Conservation (phyloP, 2,113 vertebrate species). For the Crotalus helleri region DNA sequence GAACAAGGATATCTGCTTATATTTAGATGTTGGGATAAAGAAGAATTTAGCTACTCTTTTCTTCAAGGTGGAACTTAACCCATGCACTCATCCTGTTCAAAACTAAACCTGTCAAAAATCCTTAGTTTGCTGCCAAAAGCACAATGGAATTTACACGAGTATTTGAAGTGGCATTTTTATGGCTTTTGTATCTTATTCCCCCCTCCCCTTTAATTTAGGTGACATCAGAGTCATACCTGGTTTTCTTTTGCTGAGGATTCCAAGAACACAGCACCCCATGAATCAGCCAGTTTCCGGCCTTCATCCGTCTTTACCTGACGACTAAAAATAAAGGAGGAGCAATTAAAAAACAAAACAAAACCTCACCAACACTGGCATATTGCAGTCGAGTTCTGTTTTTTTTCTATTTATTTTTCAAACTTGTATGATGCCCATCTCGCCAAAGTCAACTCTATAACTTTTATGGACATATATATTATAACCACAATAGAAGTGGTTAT, state of each 20-base stretch:
- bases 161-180: background rate
- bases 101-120: background rate
- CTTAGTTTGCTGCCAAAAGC: background rate
- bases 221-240: slow-evolving; percentile 64
- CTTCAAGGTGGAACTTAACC: background rate
- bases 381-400: background rate
- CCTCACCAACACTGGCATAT: background rate
- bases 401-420: background rate
- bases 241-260: slow-evolving; percentile 84
- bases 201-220: background rate
- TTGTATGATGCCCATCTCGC: background rate
- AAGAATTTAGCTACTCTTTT: background rate
- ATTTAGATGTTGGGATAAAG: background rate
- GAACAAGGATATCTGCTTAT: background rate
- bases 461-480: background rate
- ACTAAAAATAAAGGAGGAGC: slow-evolving; percentile 31
- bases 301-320: slow-evolving; percentile 74
- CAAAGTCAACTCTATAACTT: background rate
- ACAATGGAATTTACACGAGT: background rate
- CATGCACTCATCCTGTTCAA: background rate
- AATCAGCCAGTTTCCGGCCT: slow-evolving; percentile 82
- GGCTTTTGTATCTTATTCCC: background rate
- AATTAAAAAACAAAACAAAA: background rate
- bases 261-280: slow-evolving; percentile 80
- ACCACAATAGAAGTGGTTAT: background rate